Evolutionary conservation across 2,113 vertebrate genomes (phyloP), one percentile per base, ranked within the genome.

Genomic region (Onychostruthus taczanowskii): DNA sequence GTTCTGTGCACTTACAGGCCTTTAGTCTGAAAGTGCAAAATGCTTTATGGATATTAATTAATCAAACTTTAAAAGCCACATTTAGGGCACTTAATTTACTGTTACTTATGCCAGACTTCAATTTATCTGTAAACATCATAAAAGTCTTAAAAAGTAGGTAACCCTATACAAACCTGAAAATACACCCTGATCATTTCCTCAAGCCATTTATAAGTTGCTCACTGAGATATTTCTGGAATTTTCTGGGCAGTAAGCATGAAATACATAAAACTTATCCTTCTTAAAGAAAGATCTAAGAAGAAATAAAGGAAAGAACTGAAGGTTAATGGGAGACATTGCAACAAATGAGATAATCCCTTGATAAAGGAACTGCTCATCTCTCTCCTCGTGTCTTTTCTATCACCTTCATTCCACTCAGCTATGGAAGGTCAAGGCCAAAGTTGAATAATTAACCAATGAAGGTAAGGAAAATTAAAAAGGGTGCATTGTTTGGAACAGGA

Each of bases 41-140:
- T 55, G 26, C 2, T 81, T 92, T 93, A 64, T 30, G 33, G 83
- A 62, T 50, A 64, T 89, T 86, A 84, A 92, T 79, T 96, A 90
- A 93, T 90, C 74, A 89, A 90, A 89, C 19, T 82, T 92, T 68
- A 87, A 87, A 89, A 87, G 52, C 49, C 56, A 89, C 24, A 50
- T 41, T 84, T 53, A 64, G 37, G 27, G 37, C 49, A 87, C 26
- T 89, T 81, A 90, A 81, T 86, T 93, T 66, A 67, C 44, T 52
- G 23, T 31, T 72, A n/a, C 31, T 84, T 83, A 58, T 5, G 10
- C 11, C 56, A 90, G 72, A 37, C 26, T 80, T 87, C 49, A 81
- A 53, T 87, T 78, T 86, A 18, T 73, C 59, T 61, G 72, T 52
- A 81, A 96, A 91, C 20, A 50, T 90, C 46, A 67, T 78, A 64